Evolutionary conservation across 1,140 invertebrate genomes (phyloP), one percentile per base, ranked within the genome.

Genomic region (Pissodes strobi): DNA sequence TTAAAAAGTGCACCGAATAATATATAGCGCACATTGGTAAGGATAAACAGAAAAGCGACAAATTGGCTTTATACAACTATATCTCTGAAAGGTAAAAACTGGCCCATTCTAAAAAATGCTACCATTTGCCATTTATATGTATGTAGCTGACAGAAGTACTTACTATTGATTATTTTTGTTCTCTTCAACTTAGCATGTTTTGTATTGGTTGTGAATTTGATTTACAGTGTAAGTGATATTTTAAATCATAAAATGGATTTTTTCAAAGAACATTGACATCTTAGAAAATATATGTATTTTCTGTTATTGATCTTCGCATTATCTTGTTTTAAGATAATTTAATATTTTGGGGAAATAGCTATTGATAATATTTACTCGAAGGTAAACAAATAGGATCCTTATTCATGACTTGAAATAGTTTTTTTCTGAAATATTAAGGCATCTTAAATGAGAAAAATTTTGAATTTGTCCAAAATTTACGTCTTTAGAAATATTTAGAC

Each of bases 151-250:
- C 58, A 61, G 58, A 51, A n/a, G 58, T 61, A 61, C 58, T 60
- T 65, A 39, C 37, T 56, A 51, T 57, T 34, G 30, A 49, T n/a
- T 43, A 37, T 43, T 48, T 65, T 41, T 25, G 21, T 56, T 64
- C 22, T 41, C 27, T 58, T 62, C 64, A 58, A 59, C 56, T 66
- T 57, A 59, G 56, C 51, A 52, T 66, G 51, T 64, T 63, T 46
- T 57, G 45, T 64, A 55, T 53, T 58, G 67, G 67, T 69, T 69
- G 67, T 69, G 67, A 69, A 27, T 53, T 64, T 64, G 48, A 45
- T 55, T 63, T 68, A 27, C 62, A 67, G 49, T 64, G 39, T 55
- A 56, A 64, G 19, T 67, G 49, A 43, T 52, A 19, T 13, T 23
- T 41, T 43, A 8, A 45, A 27, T 59, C 22, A 19, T 12, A 51